phyloP scores from a whole-genome alignment of 2,888 invertebrate species.

The Aromia moschata region DNA sequence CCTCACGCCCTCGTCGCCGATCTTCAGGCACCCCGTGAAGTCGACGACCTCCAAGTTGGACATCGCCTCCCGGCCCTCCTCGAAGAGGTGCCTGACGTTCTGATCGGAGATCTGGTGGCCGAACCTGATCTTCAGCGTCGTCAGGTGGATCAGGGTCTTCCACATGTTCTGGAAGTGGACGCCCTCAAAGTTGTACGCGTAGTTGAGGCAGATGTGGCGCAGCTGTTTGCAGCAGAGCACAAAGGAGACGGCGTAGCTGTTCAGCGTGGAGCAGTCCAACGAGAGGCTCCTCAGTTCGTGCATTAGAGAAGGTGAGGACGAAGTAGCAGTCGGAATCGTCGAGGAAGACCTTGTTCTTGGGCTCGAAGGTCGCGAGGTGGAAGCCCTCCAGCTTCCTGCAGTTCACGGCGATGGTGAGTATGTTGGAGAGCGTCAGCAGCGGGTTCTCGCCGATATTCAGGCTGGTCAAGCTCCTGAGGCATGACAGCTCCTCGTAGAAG shows the following conservation, averaged over 20 bases:
- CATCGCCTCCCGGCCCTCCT: constrained; percentile 24
- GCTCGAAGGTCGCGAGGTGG: constrained; percentile 33
- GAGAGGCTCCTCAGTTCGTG: constrained; percentile 29
- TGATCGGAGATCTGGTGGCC: constrained; percentile 32
- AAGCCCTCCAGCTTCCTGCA: constrained; percentile 32
- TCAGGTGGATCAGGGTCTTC: constrained; percentile 29
- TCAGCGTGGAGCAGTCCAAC: constrained; percentile 35
- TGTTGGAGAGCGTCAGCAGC: constrained; percentile 24
- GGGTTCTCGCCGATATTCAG: constrained; percentile 34
- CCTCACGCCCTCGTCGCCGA: constrained; percentile 26
- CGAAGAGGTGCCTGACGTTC: constrained; percentile 29
- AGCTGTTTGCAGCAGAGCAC: constrained; percentile 32
- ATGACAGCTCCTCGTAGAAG: constrained; percentile 35
- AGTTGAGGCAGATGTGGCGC: constrained; percentile 35
- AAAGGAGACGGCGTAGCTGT: constrained; percentile 28
- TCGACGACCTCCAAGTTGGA: constrained; percentile 30
- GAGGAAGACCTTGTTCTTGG: constrained; percentile 26
- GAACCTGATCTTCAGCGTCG: constrained; percentile 30
- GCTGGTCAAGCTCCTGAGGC: constrained; percentile 9
- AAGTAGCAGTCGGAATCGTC: constrained; percentile 31
- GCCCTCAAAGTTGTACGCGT: constrained; percentile 35
- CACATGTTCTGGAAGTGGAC: constrained; percentile 32
- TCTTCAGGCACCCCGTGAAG: constrained; percentile 35
- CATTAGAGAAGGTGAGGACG: constrained; percentile 26
- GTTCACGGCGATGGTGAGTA: constrained; percentile 31